These are phyloP conservation scores for Acronicta alni DNA, from an alignment of 2,888 invertebrate genomes.

Conservation along the genomic window DNA sequence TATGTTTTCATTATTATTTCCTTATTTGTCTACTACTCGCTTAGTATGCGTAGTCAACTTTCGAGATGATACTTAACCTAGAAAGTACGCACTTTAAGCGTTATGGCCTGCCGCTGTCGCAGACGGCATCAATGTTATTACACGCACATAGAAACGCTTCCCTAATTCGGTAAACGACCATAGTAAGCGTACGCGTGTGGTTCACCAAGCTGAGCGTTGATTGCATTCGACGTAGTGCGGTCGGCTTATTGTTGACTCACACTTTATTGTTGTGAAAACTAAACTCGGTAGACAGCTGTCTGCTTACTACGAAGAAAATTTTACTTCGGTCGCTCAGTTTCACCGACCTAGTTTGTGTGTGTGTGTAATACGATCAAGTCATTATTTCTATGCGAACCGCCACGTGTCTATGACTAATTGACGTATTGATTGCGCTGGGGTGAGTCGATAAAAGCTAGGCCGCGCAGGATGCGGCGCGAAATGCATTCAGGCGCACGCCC, in stretches of 20 bases:
- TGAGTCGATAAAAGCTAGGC: slow-evolving; percentile 22
- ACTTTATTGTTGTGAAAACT: slow-evolving; percentile 69
- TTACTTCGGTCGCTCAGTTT: slow-evolving; percentile 62
- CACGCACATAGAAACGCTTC: slow-evolving; percentile 43
- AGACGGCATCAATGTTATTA: slow-evolving; percentile 29
- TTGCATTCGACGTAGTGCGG: slow-evolving; percentile 58
- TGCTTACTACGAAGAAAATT: slow-evolving; percentile 64
- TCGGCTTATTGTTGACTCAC: slow-evolving; percentile 66
- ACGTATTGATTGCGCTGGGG: slow-evolving; percentile 58
- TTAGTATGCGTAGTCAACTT: slow-evolving; percentile 72
- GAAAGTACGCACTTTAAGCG: slow-evolving; percentile 59
- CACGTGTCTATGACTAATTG: slow-evolving; percentile 77
- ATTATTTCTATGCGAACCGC: slow-evolving; percentile 71
- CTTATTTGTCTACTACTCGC: slow-evolving; percentile 68
- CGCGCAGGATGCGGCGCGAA: slow-evolving; percentile 30
- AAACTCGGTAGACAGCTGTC: slow-evolving; percentile 61
- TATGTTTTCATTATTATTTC: slow-evolving; percentile 72
- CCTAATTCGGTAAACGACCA: slow-evolving; percentile 53
- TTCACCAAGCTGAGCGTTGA: slow-evolving; percentile 54
- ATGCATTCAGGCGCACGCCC: slow-evolving; percentile 20
- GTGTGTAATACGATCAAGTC: slow-evolving; percentile 63
- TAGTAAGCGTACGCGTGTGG: slow-evolving; percentile 54
- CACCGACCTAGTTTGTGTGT: slow-evolving; percentile 67
- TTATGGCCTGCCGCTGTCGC: slow-evolving; percentile 49
- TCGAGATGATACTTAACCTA: slow-evolving; percentile 75